phyloP scores from a whole-genome alignment of 2,113 vertebrate genomes.

The Mormyrus iriodes region DNA sequence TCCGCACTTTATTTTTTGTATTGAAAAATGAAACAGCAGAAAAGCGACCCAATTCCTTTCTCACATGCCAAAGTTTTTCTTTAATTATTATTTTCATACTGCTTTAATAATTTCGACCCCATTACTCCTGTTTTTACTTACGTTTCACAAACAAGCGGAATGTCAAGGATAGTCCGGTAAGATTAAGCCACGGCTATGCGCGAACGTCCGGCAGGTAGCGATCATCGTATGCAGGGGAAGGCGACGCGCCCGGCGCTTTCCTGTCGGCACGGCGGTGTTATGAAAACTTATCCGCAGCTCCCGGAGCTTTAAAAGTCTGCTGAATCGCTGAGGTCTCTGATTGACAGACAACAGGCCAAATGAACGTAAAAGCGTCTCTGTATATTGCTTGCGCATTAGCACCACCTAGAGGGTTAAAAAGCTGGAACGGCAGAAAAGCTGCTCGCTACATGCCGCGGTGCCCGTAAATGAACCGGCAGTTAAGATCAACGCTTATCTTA shows the following conservation, averaged over 20 bases:
- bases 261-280: conserved; percentile 9
- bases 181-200: neutral
- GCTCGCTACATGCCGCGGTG: neutral
- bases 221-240: neutral
- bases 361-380: conserved; percentile 8
- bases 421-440: neutral
- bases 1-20: neutral
- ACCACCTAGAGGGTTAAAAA: conserved; percentile 39
- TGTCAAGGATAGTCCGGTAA: neutral
- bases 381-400: conserved; percentile 20
- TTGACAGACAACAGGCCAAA: conserved; percentile 26
- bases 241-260: neutral
- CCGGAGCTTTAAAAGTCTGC: conserved; percentile 13
- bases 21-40: neutral
- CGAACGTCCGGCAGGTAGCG: neutral
- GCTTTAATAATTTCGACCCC: neutral
- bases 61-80: neutral
- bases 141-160: conserved; percentile 14
- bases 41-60: neutral
- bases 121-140: conserved; percentile 11
- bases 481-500: neutral
- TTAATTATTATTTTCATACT: neutral
- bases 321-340: conserved; percentile 11
- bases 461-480: neutral
- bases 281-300: conserved; percentile 22